Evolutionary conservation across 1,140 invertebrate genomes (phyloP), one percentile per base, ranked within the genome.

Genomic region (Drosophila busckii): DNA sequence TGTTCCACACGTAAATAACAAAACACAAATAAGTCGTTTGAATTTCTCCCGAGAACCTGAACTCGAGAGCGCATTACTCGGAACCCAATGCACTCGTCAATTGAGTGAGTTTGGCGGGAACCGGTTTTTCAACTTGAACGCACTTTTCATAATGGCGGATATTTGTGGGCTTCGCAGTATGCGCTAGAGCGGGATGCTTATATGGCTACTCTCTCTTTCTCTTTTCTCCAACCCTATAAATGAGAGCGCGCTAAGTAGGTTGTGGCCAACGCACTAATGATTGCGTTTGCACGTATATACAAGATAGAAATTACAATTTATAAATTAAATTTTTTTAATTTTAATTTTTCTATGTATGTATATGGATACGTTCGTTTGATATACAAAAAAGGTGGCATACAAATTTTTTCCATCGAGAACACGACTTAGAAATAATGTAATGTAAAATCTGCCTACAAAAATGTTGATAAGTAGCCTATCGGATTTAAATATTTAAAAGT

Each of bases 71-170:
- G 52, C 56, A n/a, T n/a, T 19, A 38, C 19, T 46, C 28, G 16
- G 46, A 32, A 15, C 22, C 4, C 64, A 19, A 37, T 70, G 53
- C 34, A 61, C 61, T 54, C 54, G 35, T n/a, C 16, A 19, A n/a
- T 64, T 61, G 83, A 85, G 83, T 80, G 71, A 6, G 35, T 70
- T 45, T 31, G 12, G 23, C 34, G 48, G 32, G 42, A 61, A 85
- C 78, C 71, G 71, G 78, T 84, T 84, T 52, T 82, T 44, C 75
- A 67, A 56, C 60, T 49, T 41, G 25, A 48, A 22, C 54, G 69
- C 60, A 84, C 76, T 58, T n/a, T 73, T 84, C 69, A 84, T 84
- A 84, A 84, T 84, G 80, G 80, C 80, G 80, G 71, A 80, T 60
- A 42, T 73, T 54, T 52, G 52, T 49, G 19, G 35, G 10, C 34